Base-by-base conservation (phyloP, 53 echinoderm and acorn worm species). In the Astropecten irregularis region DNA sequence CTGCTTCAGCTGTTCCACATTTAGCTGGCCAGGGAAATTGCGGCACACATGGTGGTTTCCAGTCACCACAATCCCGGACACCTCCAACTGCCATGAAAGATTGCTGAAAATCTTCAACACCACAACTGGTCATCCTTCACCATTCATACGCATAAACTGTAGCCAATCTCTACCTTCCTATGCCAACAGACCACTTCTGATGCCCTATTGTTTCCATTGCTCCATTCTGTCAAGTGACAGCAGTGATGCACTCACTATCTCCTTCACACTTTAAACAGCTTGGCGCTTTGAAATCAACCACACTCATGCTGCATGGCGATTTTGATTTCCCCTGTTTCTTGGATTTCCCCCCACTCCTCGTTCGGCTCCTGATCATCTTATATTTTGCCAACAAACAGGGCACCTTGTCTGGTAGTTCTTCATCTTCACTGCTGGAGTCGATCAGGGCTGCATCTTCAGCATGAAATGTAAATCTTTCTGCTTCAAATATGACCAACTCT, bases 401-500 rank as follows among this genome's bases (percentile, higher is more conserved):
- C 6, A 42, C 11, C 11, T 42, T 42, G 6, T 6, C 42, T 8
- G 42, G 42, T 6, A 42, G 6, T 6, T 42, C 42, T 42, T 42
- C 42, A 6, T 42, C 42, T 11, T 42, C 42, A 42, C 42, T 42
- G 42, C 42, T 42, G 42, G 42, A 42, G 42, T 42, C 6, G 42
- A 6, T 42, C 6, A 42, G 42, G 42, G 11, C 42, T 42, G 42
- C 42, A 42, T 42, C 59, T 9, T 70, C 71, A 9, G 9, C 49
- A 36, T 4, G 7, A 11, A 31, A 25, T 8, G 30, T 54, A 5
- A 84, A 23, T 56, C 52, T 49, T 42, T 84, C 84, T 67, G 84
- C 84, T 31, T 84, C 84, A 39, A 57, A 13, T 16, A 84, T 71
- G 58, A 69, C 84, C n/a, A 84, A 36, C 42, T 69, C 84, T 84